These are phyloP conservation scores for Pantherophis guttatus DNA, from an alignment of 2,113 vertebrate species.

Conservation along the genomic window DNA sequence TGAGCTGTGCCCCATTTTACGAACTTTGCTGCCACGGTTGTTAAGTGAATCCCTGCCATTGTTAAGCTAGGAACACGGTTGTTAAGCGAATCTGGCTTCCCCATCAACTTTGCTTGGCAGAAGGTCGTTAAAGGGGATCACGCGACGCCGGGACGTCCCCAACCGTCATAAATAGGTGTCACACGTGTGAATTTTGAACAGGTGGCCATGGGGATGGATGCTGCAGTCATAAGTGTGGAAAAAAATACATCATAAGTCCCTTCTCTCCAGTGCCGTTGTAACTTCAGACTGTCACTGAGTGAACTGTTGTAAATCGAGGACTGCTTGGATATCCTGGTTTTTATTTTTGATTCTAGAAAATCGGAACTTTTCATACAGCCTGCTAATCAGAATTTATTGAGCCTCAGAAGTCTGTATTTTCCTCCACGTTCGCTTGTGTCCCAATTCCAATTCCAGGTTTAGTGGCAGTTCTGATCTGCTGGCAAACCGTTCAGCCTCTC, in stretches of 20 bases:
- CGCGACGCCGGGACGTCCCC: neutral
- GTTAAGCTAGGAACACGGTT: neutral
- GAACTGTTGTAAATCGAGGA: neutral
- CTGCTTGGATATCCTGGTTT: neutral
- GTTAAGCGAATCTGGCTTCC: neutral
- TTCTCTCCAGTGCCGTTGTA: neutral
- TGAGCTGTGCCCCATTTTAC: neutral
- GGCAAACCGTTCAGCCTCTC: neutral
- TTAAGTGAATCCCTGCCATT: neutral
- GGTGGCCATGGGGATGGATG: neutral
- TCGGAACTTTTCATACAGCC: neutral
- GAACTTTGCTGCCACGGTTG: neutral
- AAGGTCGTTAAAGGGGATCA: neutral
- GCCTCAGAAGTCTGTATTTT: neutral
- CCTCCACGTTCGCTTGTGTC: neutral
- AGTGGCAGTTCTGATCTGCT: neutral
- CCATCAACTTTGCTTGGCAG: neutral
- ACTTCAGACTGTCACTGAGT: neutral
- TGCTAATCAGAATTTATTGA: neutral
- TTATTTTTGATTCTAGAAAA: neutral
- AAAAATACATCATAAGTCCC: too few species aligned
- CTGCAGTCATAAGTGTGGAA: neutral
- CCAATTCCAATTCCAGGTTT: neutral
- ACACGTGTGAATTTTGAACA: neutral
- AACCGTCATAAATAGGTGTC: neutral